Percentiles rank a stretch among this genome's conserved stretches.
Conservation (phyloP, 2,888 invertebrate genomes). For the Nasonovia ribisnigri region DNA sequence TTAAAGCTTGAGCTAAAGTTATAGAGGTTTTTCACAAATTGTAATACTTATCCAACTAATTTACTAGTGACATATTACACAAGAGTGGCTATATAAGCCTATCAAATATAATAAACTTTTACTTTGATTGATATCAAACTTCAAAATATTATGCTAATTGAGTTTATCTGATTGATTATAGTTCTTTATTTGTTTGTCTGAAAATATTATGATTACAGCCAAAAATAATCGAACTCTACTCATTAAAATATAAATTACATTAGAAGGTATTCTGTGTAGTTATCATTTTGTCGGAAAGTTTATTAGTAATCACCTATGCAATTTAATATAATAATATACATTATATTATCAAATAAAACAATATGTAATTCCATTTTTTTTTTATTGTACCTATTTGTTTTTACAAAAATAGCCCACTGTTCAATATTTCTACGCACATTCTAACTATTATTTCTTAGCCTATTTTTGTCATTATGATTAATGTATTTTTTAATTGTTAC, state of each 20-base stretch:
- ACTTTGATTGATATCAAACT: neutral
- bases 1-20: slow-evolving; percentile 40
- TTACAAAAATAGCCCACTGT: slow-evolving; percentile 43
- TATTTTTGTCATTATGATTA: slow-evolving; percentile 11
- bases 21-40: neutral
- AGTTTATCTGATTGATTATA: neutral
- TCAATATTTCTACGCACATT: neutral
- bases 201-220: slow-evolving; percentile 19
- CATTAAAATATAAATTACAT: neutral
- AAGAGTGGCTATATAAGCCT: neutral
- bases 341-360: neutral
- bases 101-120: neutral
- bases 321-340: neutral
- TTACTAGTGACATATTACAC: neutral
- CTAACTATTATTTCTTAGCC: slow-evolving; percentile 31
- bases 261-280: neutral
- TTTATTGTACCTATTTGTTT: neutral
- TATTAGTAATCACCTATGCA: neutral
- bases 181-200: neutral
- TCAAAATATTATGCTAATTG: neutral
- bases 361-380: neutral
- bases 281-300: neutral
- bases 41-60: neutral
- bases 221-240: neutral
- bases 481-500: neutral